Conservation (phyloP, 1,140 invertebrate genomes). For the Agraylea sexmaculata region DNA sequence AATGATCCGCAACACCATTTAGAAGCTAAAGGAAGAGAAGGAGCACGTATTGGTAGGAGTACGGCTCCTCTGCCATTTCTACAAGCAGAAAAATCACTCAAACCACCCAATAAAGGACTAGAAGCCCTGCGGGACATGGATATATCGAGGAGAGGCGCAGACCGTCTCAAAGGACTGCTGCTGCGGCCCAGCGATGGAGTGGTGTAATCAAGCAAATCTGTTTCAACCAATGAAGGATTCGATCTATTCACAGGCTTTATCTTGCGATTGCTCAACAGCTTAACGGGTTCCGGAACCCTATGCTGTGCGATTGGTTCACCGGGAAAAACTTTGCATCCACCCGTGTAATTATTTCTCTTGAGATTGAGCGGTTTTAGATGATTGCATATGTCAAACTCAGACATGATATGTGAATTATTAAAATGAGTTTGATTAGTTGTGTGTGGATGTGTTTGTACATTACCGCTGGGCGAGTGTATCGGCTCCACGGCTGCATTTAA, state of each 20-base stretch:
- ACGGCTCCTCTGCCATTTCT: conserved; percentile 14
- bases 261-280: conserved; percentile 31
- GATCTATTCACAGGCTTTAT: conserved; percentile 34
- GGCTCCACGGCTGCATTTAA: conserved; percentile 50
- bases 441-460: conserved; percentile 51
- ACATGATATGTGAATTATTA: conserved; percentile 23
- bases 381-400: conserved; percentile 20
- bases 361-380: conserved; percentile 19
- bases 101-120: conserved; percentile 7
- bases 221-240: conserved; percentile 35
- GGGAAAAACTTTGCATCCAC: conserved; percentile 10
- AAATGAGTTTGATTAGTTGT: conserved; percentile 39
- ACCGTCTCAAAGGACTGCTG: conserved; percentile 17
- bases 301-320: conserved; percentile 32
- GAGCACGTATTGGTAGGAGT: conserved; percentile 26
- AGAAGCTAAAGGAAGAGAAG: conserved; percentile 42
- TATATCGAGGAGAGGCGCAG: conserved; percentile 19
- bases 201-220: conserved; percentile 30
- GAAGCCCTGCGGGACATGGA: conserved; percentile 14
- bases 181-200: conserved; percentile 25
- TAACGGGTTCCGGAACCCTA: conserved; percentile 28
- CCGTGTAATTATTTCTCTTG: conserved; percentile 8
- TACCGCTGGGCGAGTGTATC: conserved; percentile 47
- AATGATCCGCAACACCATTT: conserved; percentile 51
- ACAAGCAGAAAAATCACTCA: background rate